Percentiles rank a stretch among this genome's conserved stretches.
These are phyloP conservation scores for Helogale parvula DNA, from an alignment of 2,113 vertebrate genomes.

Conservation along the genomic window DNA sequence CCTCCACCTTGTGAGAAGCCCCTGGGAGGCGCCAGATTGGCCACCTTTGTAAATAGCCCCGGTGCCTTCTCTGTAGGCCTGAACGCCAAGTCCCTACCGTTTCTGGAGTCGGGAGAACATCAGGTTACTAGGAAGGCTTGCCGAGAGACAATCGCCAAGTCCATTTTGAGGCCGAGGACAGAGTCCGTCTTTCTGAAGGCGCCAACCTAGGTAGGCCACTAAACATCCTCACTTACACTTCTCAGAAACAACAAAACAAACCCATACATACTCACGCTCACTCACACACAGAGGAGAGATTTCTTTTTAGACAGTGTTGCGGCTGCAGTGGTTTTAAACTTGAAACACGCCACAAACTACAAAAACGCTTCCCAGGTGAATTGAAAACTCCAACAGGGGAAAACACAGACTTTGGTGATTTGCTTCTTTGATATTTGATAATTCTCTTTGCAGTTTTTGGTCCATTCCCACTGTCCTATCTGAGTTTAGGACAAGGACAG, in stretches of 20 bases:
- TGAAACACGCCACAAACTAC: neutral
- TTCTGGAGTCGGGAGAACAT: slow-evolving; percentile 47
- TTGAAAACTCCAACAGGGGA: neutral
- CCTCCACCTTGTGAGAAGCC: slow-evolving; percentile 45
- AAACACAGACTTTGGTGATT: slow-evolving; percentile 11
- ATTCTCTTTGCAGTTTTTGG: slow-evolving; percentile 54
- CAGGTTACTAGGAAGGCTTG: slow-evolving; percentile 37
- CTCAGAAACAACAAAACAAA: neutral
- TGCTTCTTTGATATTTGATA: slow-evolving; percentile 55
- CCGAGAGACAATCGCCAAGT: slow-evolving; percentile 36
- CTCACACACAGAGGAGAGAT: neutral
- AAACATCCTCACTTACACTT: neutral
- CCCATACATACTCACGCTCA: neutral
- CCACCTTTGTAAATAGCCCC: slow-evolving; percentile 60
- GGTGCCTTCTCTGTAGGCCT: slow-evolving; percentile 14
- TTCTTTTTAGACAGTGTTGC: neutral
- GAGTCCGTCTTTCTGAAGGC: slow-evolving; percentile 29
- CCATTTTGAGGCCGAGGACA: slow-evolving; percentile 31
- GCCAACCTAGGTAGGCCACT: neutral
- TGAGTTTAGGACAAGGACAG: slow-evolving; percentile 52
- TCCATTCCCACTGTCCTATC: slow-evolving; percentile 10
- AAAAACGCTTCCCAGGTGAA: slow-evolving; percentile 33
- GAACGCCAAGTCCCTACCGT: neutral
- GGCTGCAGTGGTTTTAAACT: slow-evolving; percentile 37
- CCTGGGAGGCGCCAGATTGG: slow-evolving; percentile 10